phyloP scores from a whole-genome alignment of 2,797 vertebrate species.

The Limnodromus scolopaceus region DNA sequence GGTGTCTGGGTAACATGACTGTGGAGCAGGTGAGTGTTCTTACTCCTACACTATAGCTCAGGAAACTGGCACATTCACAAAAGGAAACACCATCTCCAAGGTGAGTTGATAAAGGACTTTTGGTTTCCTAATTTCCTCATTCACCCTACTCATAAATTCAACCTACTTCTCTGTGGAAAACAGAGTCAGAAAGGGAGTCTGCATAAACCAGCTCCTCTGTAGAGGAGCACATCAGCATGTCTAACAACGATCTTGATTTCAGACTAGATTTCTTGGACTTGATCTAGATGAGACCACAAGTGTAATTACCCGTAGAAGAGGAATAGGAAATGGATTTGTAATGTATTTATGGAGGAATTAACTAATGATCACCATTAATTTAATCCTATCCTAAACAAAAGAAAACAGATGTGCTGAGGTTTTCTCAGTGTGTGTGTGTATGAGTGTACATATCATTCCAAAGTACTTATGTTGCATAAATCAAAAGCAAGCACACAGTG shows the following conservation, averaged over 20 bases:
- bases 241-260: not conserved
- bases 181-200: not conserved
- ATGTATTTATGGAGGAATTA: not conserved
- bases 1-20: not conserved
- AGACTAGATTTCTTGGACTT: not conserved
- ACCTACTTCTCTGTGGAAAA: not conserved
- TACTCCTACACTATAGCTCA: not conserved
- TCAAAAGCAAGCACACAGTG: not conserved
- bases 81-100: not conserved
- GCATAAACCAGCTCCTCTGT: rapidly evolving
- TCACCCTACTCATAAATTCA: not conserved
- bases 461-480: not conserved
- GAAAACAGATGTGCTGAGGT: not conserved
- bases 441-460: not conserved
- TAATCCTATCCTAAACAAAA: not conserved
- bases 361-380: not conserved
- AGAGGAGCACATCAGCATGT: rapidly evolving
- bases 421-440: not conserved
- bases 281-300: not conserved
- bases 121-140: not conserved
- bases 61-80: not conserved
- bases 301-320: not conserved
- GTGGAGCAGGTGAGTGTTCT: not conserved
- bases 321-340: not conserved
- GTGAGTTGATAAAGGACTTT: not conserved